These are phyloP conservation scores for human DNA, from an alignment of 2,113 vertebrate genomes.

Conservation along the genomic window DNA sequence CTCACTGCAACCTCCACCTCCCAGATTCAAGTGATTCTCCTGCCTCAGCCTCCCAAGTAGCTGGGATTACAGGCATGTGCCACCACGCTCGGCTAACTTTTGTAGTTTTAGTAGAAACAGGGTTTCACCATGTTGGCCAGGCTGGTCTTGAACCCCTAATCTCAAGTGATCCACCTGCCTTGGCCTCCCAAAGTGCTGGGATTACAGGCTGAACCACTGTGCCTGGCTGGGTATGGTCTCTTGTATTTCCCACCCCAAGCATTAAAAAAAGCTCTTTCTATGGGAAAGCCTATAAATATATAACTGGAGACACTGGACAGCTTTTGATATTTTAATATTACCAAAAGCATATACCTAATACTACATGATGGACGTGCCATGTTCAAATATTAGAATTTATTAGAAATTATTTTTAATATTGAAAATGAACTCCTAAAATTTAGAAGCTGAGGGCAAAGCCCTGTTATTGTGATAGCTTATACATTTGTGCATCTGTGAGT, in stretches of 20 bases:
- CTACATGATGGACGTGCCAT: neutral
- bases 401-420: neutral
- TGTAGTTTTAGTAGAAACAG: no score
- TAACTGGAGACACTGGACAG: neutral
- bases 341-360: neutral
- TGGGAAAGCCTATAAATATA: neutral
- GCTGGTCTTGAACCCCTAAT: no score
- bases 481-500: neutral
- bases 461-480: no score
- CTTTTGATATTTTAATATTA: slow-evolving; percentile 35
- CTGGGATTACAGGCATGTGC: no score
- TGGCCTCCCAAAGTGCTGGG: no score
- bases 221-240: neutral
- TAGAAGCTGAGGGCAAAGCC: neutral
- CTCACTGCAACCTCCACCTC: no score
- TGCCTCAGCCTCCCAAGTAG: no score
- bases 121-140: no score
- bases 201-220: no score
- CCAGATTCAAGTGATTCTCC: no score
- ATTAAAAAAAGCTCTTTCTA: neutral
- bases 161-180: no score
- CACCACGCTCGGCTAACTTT: no score
- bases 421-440: neutral
- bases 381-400: slow-evolving; percentile 1
- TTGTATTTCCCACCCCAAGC: neutral